phyloP scores from a whole-genome alignment of 2,113 vertebrate species.

The Marcusenius ussheri region DNA sequence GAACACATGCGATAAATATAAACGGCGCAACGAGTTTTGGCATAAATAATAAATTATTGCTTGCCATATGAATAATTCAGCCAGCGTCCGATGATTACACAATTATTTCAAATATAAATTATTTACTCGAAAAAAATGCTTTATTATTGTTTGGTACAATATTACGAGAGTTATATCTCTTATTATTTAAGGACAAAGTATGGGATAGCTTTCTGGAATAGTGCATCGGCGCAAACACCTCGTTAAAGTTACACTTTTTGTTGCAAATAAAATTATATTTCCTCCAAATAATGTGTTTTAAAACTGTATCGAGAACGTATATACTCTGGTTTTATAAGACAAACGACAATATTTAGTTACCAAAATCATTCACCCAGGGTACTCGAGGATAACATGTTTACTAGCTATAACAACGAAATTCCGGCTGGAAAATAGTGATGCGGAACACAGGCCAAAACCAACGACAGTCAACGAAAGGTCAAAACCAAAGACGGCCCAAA shows the following conservation, averaged over 20 bases:
- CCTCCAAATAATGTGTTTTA: background rate
- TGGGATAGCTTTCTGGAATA: conserved; percentile 15
- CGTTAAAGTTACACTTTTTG: background rate
- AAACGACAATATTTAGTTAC: background rate
- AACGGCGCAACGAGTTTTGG: conserved; percentile 62
- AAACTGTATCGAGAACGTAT: background rate
- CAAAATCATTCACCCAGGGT: background rate
- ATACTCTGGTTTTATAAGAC: background rate
- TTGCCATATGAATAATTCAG: conserved; percentile 89
- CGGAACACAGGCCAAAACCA: background rate
- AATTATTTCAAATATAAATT: conserved; percentile 89
- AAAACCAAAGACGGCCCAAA: background rate
- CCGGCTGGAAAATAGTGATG: background rate
- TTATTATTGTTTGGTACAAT: conserved; percentile 26
- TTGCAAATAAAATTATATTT: background rate
- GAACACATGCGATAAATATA: conserved; percentile 66
- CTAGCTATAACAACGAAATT: background rate
- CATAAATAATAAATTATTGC: conserved; percentile 87
- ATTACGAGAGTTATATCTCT: conserved; percentile 35
- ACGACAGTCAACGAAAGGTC: background rate
- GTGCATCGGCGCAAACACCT: conserved; percentile 3
- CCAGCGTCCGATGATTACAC: conserved; percentile 82
- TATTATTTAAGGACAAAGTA: conserved; percentile 31
- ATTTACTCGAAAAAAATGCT: conserved; percentile 68
- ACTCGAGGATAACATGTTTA: background rate